Evolutionary conservation across 2,113 vertebrate species (phyloP).

Genomic region (Cyprinodon tularosa): DNA sequence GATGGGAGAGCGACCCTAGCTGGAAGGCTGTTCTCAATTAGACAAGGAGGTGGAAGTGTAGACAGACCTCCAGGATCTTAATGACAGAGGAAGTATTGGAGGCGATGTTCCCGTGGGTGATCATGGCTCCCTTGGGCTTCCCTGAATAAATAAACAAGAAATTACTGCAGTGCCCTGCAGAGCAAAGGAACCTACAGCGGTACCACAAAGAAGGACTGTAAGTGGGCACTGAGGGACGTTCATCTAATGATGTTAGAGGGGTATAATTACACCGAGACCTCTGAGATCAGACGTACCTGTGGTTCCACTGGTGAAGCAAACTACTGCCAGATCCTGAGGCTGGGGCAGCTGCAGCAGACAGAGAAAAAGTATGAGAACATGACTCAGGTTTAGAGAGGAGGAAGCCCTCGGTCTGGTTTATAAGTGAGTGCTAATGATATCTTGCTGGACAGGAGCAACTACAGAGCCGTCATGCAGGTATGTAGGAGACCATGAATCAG

Average conservation of each 20-base stretch:
- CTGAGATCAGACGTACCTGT: constrained; percentile 85
- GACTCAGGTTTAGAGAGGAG: constrained; percentile 38
- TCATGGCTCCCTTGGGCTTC: constrained; percentile 86
- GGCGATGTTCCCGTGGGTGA: constrained; percentile 85
- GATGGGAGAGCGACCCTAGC: constrained; percentile 55
- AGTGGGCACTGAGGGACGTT: constrained; percentile 69
- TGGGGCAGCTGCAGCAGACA: constrained; percentile 84
- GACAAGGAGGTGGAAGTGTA: constrained; percentile 70
- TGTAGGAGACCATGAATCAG: constrained; percentile 45
- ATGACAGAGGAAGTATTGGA: constrained; percentile 85
- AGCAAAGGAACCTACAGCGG: constrained; percentile 60
- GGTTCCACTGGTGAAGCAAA: constrained; percentile 98
- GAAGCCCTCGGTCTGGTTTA: constrained; percentile 50
- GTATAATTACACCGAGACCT: constrained; percentile 56
- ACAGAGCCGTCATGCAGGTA: constrained; percentile 48
- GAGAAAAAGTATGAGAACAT: constrained; percentile 46
- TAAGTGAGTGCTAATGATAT: constrained; percentile 67
- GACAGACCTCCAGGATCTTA: constrained; percentile 85
- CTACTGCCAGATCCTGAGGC: constrained; percentile 91
- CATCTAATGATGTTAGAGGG: constrained; percentile 58
- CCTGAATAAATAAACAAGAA: constrained; percentile 77
- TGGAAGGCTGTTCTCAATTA: constrained; percentile 74
- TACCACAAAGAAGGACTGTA: constrained; percentile 65
- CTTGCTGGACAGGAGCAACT: constrained; percentile 54
- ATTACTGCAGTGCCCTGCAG: constrained; percentile 63